phyloP scores from a whole-genome alignment of 2,797 vertebrate species.

The Pipistrellus pipistrellus region DNA sequence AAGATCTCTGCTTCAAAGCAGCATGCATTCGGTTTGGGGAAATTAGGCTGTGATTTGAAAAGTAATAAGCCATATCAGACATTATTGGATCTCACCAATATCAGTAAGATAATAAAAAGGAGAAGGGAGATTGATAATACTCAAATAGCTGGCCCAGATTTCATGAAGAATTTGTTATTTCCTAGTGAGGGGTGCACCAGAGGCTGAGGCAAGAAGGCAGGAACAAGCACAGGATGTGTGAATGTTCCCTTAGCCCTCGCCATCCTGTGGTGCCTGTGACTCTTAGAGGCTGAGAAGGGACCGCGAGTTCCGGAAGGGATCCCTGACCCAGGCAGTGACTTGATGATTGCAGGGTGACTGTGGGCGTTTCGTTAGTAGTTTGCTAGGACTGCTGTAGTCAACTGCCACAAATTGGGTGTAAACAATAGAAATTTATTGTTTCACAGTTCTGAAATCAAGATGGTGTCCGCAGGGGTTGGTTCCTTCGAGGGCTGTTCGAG shows the following conservation, averaged over 20 bases:
- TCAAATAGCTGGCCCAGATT: not conserved
- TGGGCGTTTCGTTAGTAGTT: not conserved
- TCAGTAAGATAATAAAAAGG: not conserved
- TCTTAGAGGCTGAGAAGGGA: not conserved
- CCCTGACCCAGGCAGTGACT: not conserved
- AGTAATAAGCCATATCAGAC: not conserved
- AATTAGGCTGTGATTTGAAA: not conserved
- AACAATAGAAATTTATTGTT: not conserved
- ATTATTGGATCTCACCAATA: not conserved
- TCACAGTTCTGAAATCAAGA: not conserved
- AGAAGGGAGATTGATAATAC: not conserved
- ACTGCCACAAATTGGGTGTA: not conserved
- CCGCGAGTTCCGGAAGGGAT: not conserved
- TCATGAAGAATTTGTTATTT: not conserved
- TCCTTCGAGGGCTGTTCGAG: not conserved
- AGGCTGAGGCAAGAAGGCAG: not conserved
- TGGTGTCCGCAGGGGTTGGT: not conserved
- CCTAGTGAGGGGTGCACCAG: not conserved
- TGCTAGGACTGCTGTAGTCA: not conserved
- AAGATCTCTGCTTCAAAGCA: not conserved
- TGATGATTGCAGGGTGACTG: not conserved
- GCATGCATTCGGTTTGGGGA: not conserved
- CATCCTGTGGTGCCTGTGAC: not conserved
- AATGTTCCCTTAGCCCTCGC: not conserved
- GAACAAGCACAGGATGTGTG: not conserved